Base-by-base conservation (phyloP, 2,797 vertebrate genomes). In the Crocidura indochinensis region DNA sequence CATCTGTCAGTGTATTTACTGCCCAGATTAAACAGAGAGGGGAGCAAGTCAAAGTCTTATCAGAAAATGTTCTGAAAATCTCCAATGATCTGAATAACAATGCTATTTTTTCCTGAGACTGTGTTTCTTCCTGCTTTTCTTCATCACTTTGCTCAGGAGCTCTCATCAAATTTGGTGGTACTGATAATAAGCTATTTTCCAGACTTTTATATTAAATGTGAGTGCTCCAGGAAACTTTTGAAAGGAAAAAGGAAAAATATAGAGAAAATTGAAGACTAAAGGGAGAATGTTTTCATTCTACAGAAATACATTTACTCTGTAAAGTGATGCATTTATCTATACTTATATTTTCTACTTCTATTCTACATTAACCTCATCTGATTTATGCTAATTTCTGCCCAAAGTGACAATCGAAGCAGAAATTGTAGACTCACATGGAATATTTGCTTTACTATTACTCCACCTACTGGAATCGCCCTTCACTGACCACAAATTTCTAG, bases 391-490 rank as follows among this genome's bases (percentile, higher is more conserved):
- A 97, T 94, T 93, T 96, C 10, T 1, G 26, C 26, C 82, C 88
- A 90, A 95, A 31, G 76, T 95, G 94, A 96, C 93, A 96, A 96
- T 75, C 92, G 89, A 79, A 65, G 44, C 24, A 84, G 68, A 94
- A 85, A 22, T 88, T 90, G 85, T 22, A 93, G 4, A 77, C 6
- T 77, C 44, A 60, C 27, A 81, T 15, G 78, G 77, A 92, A 2
- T 77, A 98, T 98, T 97, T 97, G 96, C 96, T 98, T 98, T 98
- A 97, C 97, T 96, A 97, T 97, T 94, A 96, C 98, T 97, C 98
- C 98, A 98, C 96, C 98, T 98, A 97, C 98, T 98, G 98, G 98
- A 93, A 14, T 90, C 95, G 83, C 87, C 62, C 81, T 97, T 96
- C 94, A 97, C 76, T 97, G 88, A 69, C 77, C 79, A 85, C 38